Evolutionary conservation across 2,113 vertebrate species (phyloP).

Genomic region (Pomatorhinus ruficollis): DNA sequence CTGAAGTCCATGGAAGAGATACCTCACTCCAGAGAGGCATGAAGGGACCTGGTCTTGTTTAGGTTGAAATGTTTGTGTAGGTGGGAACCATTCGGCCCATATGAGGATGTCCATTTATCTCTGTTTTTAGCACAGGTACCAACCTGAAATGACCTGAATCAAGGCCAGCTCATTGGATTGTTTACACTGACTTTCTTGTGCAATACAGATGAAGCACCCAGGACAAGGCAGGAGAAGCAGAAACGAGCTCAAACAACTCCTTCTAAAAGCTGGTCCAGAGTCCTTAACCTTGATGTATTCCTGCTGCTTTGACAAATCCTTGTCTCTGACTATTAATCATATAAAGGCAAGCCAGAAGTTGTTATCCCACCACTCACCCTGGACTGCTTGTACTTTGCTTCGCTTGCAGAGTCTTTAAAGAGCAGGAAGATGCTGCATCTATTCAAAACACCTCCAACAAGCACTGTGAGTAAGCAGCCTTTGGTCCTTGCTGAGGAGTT

Average conservation of each 20-base stretch:
- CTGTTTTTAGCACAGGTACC: background rate
- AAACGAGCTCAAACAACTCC: background rate
- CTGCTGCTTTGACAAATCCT: background rate
- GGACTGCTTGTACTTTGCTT: background rate
- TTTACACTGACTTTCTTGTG: background rate
- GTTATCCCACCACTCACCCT: background rate
- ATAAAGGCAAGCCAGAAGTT: background rate
- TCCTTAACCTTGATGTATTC: background rate
- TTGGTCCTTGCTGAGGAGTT: background rate
- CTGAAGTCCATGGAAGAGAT: background rate
- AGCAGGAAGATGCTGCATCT: background rate
- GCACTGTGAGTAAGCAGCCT: conserved; percentile 16
- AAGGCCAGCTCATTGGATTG: background rate
- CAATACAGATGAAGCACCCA: background rate
- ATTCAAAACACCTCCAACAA: background rate
- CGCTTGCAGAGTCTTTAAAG: background rate
- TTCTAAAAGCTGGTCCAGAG: background rate
- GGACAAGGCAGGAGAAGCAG: background rate
- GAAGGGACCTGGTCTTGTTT: background rate
- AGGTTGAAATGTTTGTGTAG: background rate
- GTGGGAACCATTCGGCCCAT: background rate
- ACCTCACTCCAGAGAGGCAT: background rate
- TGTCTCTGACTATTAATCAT: background rate
- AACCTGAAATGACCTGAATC: background rate
- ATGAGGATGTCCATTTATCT: background rate